These are phyloP conservation scores for Heliornis fulica DNA, from an alignment of 2,113 vertebrate genomes.

Conservation along the genomic window DNA sequence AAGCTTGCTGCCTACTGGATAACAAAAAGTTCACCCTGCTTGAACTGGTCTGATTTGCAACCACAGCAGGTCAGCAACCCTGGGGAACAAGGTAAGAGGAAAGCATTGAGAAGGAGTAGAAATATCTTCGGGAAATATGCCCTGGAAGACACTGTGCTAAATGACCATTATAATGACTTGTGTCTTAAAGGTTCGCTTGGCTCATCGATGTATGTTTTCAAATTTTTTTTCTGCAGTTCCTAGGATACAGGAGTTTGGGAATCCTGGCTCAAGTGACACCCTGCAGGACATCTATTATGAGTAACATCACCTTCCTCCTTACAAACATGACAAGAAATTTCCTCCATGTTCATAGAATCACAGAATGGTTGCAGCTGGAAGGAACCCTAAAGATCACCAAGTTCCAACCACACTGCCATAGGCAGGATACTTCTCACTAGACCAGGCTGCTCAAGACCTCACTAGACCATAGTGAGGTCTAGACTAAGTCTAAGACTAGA, in stretches of 20 bases:
- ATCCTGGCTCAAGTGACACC: background rate
- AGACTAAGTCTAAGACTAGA: too few relatives aligned
- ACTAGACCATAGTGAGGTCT: too few relatives aligned
- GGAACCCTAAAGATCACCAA: too few relatives aligned
- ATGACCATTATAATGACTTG: background rate
- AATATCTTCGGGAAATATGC: background rate
- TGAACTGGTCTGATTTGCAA: background rate
- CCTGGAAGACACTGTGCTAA: background rate
- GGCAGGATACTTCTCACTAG: too few relatives aligned
- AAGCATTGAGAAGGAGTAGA: accelerated
- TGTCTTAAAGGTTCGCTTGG: background rate
- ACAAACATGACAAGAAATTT: background rate
- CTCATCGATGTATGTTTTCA: background rate
- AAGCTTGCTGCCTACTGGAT: background rate
- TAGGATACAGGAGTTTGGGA: background rate
- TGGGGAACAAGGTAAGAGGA: background rate
- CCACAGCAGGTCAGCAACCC: background rate
- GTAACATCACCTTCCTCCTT: background rate
- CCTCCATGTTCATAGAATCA: too few relatives aligned
- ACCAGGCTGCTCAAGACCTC: too few relatives aligned
- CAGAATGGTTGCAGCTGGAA: too few relatives aligned
- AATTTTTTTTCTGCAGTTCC: background rate
- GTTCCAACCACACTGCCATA: too few relatives aligned
- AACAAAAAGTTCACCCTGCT: background rate
- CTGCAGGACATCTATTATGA: background rate